Evolutionary conservation across 2,113 vertebrate genomes (phyloP).

Genomic region (Amphiprion ocellaris): DNA sequence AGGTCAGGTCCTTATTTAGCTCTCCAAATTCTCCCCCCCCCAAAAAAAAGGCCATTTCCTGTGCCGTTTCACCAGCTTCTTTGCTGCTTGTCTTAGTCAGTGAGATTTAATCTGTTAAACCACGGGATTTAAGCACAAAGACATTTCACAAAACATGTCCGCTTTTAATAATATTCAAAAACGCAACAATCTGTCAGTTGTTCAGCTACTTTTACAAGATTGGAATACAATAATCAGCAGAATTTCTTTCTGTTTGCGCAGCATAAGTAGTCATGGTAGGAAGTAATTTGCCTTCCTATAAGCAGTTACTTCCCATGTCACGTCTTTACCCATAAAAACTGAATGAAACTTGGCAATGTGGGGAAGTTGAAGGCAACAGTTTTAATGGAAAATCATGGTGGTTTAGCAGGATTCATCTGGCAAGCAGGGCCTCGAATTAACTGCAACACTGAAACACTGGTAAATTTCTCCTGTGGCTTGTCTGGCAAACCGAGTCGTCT

Average conservation of each 20-base stretch:
- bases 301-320: neutral
- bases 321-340: neutral
- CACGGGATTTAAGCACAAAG: too few relatives aligned
- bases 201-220: neutral
- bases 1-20: conserved; percentile 11
- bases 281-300: conserved; percentile 22
- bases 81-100: neutral
- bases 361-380: neutral
- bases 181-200: neutral
- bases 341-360: conserved; percentile 1
- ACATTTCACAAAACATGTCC: too few relatives aligned
- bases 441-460: conserved; percentile 21
- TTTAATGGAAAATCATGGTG: conserved; percentile 29
- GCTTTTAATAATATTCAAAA: too few relatives aligned
- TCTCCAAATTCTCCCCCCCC: neutral
- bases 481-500: conserved; percentile 7
- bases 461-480: conserved; percentile 24
- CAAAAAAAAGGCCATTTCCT: conserved; percentile 15
- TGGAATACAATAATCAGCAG: neutral
- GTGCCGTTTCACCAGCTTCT: neutral
- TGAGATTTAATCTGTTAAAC: too few relatives aligned
- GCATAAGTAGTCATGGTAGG: neutral
- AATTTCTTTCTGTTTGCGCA: conserved; percentile 16
- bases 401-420: conserved; percentile 40
- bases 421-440: conserved; percentile 27